Conservation (phyloP, 2,888 invertebrate genomes). For the Elmis aenea region DNA sequence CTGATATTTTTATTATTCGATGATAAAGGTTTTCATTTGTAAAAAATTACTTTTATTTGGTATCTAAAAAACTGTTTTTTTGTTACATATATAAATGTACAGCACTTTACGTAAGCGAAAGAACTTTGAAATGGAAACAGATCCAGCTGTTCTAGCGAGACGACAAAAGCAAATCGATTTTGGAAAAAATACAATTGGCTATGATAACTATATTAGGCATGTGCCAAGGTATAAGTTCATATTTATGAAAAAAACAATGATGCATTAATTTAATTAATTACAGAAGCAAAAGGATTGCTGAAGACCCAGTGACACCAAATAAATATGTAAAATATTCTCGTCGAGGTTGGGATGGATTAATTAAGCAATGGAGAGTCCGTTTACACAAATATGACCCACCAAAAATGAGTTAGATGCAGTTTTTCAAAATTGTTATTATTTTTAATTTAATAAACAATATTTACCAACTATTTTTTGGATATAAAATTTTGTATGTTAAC, state of each 20-base stretch:
- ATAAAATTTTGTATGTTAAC: no score
- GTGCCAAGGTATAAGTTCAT: conserved; percentile 75
- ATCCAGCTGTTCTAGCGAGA: conserved; percentile 64
- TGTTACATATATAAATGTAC: no score
- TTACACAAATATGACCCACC: conserved; percentile 73
- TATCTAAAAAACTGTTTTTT: no score
- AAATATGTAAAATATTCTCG: conserved; percentile 84
- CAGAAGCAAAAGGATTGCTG: conserved; percentile 58
- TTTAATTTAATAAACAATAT: no score
- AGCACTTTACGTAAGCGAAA: no score
- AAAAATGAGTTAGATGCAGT: conserved; percentile 3
- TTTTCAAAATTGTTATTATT: no score
- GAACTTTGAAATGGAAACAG: conserved; percentile 68
- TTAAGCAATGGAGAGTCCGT: conserved; percentile 80
- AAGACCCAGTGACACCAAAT: conserved; percentile 87
- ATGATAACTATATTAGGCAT: conserved; percentile 65
- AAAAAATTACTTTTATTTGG: no score
- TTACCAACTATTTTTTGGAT: no score
- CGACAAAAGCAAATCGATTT: conserved; percentile 93
- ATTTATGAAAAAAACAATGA: conserved; percentile 2
- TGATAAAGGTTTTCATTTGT: no score
- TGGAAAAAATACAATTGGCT: conserved; percentile 88
- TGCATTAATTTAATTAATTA: conserved; percentile 29
- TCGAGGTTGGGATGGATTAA: conserved; percentile 86
- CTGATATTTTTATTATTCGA: no score